A percentile compares a stretch with the other conserved stretches of the same genome.
Evolutionary conservation across 2,113 vertebrate species (phyloP).

Genomic region (Osmerus eperlanus): DNA sequence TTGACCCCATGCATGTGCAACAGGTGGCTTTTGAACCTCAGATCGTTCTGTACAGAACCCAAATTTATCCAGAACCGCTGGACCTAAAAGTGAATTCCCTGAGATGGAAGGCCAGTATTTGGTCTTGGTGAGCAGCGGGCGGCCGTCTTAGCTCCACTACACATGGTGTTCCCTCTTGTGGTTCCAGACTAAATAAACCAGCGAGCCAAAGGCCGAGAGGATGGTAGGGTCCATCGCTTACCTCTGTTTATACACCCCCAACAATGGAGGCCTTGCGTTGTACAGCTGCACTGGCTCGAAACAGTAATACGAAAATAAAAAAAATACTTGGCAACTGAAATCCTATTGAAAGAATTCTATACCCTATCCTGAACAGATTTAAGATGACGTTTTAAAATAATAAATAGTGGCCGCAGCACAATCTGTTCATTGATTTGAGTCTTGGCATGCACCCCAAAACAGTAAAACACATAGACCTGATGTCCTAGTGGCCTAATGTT

Average conservation of each 20-base stretch:
- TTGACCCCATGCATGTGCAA: no score
- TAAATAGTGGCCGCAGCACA: constrained; percentile 28
- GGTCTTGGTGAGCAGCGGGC: constrained; percentile 3
- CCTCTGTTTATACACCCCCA: constrained; percentile 20
- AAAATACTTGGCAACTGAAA: neutral
- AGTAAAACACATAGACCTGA: no score
- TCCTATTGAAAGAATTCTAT: neutral
- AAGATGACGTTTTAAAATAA: constrained; percentile 18
- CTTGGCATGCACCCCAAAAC: constrained; percentile 4
- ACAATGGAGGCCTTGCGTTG: constrained; percentile 4
- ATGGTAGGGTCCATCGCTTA: constrained; percentile 39
- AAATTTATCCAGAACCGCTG: no score
- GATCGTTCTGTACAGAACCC: no score
- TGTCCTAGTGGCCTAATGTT: neutral
- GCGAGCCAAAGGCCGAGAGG: constrained; percentile 36
- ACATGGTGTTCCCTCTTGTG: constrained; percentile 22
- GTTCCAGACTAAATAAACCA: constrained; percentile 58
- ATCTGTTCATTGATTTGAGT: constrained; percentile 14
- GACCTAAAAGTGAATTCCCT: no score
- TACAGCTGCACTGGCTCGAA: constrained; percentile 6
- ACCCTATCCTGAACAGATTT: constrained; percentile 13
- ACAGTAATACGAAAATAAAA: constrained; percentile 17
- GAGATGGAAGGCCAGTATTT: constrained; percentile 1
- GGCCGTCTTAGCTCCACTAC: neutral
- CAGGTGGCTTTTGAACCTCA: no score